These are phyloP conservation scores for Pempheris klunzingeri DNA, from an alignment of 2,797 vertebrate species.

Conservation along the genomic window DNA sequence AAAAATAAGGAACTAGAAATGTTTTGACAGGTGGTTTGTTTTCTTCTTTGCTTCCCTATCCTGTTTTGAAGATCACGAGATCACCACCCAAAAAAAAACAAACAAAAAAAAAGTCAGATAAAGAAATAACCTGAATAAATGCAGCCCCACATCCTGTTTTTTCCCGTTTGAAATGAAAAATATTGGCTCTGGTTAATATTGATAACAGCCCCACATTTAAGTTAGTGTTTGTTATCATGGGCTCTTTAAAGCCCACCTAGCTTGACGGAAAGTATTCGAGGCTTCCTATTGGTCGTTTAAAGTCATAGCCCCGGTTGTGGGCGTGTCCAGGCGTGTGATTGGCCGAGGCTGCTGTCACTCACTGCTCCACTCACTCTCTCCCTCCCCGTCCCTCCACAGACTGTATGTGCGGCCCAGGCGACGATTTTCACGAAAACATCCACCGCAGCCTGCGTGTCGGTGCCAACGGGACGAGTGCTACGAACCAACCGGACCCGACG, in stretches of 20 bases:
- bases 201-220: conserved; percentile 29
- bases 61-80: conserved; percentile 33
- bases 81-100: background rate
- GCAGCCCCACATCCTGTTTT: background rate
- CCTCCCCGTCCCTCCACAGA: conserved; percentile 54
- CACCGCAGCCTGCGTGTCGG: conserved; percentile 66
- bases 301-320: conserved; percentile 1
- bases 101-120: conserved; percentile 13
- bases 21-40: background rate
- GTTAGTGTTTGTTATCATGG: conserved; percentile 44
- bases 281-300: conserved; percentile 73
- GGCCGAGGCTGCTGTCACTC: conserved; percentile 62
- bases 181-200: conserved; percentile 33
- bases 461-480: conserved; percentile 18
- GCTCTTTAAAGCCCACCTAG: conserved; percentile 81
- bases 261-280: conserved; percentile 47
- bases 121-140: conserved; percentile 33
- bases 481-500: conserved; percentile 33
- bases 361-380: conserved; percentile 15
- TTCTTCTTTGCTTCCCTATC: background rate
- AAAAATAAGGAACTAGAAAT: conserved; percentile 4
- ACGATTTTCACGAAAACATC: conserved; percentile 77
- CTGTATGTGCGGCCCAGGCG: conserved; percentile 59
- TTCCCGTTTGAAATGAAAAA: conserved; percentile 5
- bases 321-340: conserved; percentile 51